Conservation (phyloP, 1,140 invertebrate genomes). For the Nasonia longicornis region DNA sequence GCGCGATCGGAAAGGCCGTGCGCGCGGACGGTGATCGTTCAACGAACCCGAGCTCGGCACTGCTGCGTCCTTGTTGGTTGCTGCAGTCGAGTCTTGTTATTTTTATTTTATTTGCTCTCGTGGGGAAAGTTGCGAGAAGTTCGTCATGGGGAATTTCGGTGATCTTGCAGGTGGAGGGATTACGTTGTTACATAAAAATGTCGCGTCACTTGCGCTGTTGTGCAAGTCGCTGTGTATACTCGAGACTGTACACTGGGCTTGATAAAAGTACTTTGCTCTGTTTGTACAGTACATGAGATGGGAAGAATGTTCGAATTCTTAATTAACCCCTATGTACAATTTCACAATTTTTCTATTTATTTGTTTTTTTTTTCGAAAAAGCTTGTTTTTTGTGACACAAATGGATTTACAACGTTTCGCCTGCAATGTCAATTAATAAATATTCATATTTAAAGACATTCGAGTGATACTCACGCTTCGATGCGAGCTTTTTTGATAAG, state of each 20-base stretch:
- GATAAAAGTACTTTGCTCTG: not conserved
- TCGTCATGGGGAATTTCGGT: no score
- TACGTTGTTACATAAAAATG: not conserved
- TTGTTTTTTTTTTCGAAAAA: no score
- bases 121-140: not conserved
- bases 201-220: not conserved
- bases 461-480: not conserved
- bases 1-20: not conserved
- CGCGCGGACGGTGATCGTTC: not conserved
- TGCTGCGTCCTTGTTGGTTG: not conserved
- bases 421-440: not conserved
- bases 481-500: not conserved
- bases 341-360: no score
- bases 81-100: not conserved
- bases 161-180: no score
- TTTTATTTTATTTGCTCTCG: not conserved
- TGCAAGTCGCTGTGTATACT: not conserved
- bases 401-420: no score
- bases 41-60: not conserved
- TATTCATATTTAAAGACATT: not conserved
- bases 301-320: no score
- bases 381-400: no score
- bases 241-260: not conserved
- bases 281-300: no score
- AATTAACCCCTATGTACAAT: no score